phyloP scores from a whole-genome alignment of 2,797 vertebrate genomes.

The Pantherophis alleghaniensis region DNA sequence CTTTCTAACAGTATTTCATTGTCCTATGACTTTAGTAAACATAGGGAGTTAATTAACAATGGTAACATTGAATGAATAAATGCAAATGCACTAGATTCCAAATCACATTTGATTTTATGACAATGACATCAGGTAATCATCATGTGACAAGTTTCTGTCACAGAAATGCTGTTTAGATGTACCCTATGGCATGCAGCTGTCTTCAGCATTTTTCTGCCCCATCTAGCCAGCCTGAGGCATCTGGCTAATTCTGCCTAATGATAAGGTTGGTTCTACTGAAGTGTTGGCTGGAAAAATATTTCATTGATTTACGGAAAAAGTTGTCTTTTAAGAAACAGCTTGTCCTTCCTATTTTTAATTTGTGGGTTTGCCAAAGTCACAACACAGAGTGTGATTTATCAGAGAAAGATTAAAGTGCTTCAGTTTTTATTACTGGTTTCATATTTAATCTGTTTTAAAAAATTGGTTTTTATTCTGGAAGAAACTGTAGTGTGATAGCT shows the following conservation, averaged over 20 bases:
- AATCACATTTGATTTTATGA: not conserved
- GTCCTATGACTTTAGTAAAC: not conserved
- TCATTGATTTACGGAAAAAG: not conserved
- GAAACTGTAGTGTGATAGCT: not conserved
- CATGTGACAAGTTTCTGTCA: not conserved
- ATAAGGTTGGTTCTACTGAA: not conserved
- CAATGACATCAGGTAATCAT: not conserved
- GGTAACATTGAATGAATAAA: not conserved
- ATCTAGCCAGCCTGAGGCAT: not conserved
- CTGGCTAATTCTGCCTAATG: not conserved
- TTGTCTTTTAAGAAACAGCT: not conserved
- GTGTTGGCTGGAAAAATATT: not conserved
- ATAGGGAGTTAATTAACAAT: not conserved
- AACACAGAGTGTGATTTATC: not conserved
- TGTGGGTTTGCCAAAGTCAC: not conserved
- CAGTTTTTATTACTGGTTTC: not conserved
- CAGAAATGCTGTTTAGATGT: not conserved
- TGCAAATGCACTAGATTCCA: not conserved
- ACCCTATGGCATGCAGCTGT: not conserved
- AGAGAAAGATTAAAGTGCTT: not conserved
- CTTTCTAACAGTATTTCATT: not conserved
- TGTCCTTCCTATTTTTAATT: not conserved
- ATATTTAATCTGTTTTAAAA: not conserved
- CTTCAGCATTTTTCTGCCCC: not conserved
- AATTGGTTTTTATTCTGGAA: not conserved